Percentiles rank a stretch among this genome's conserved stretches.
Evolutionary conservation across 2,888 invertebrate species (phyloP).

Genomic region (Hyalella azteca): DNA sequence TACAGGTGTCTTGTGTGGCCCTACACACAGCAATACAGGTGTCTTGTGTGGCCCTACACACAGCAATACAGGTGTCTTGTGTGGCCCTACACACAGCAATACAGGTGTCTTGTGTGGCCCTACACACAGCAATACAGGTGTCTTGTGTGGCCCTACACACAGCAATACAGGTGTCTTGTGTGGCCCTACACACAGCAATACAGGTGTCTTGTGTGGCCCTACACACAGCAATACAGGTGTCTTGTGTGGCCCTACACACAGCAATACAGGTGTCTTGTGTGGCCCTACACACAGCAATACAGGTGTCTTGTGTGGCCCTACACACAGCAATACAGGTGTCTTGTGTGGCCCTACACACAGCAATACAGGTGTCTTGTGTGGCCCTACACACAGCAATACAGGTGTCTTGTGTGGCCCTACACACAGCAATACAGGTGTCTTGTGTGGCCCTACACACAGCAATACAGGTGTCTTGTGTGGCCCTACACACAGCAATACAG

Average conservation of each 20-base stretch:
- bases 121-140: not conserved
- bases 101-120: not conserved
- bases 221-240: not conserved
- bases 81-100: not conserved
- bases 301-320: no score
- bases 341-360: conserved; percentile 50
- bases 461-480: not conserved
- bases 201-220: not conserved
- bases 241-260: conserved; percentile 51
- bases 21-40: not conserved
- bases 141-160: no score
- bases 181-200: not conserved
- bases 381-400: no score
- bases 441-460: no score
- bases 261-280: no score
- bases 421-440: not conserved
- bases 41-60: not conserved
- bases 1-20: not conserved
- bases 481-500: not conserved
- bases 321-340: not conserved
- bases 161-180: no score
- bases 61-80: not conserved
- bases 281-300: no score
- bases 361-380: no score
- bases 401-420: no score